These are phyloP conservation scores for Bombus superbus DNA, from an alignment of 1,140 invertebrate genomes.

Conservation along the genomic window DNA sequence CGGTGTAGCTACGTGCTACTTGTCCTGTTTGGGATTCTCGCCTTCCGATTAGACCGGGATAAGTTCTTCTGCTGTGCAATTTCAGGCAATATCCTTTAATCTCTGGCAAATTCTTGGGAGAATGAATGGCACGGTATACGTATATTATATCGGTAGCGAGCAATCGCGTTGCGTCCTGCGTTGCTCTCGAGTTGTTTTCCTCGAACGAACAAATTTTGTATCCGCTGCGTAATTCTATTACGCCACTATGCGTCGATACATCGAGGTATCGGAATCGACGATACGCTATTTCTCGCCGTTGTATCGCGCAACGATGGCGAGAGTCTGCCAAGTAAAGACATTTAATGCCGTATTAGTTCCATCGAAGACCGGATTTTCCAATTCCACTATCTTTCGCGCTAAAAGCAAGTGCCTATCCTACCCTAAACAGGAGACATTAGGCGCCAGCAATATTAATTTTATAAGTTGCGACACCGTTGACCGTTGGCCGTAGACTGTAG, in stretches of 20 bases:
- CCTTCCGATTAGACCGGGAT: conserved; percentile 38
- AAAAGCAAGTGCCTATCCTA: neutral
- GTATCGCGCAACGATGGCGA: too few species aligned
- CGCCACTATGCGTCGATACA: too few species aligned
- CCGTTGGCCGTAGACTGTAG: too few species aligned
- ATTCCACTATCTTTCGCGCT: too few species aligned
- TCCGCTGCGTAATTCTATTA: too few species aligned
- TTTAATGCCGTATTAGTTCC: too few species aligned
- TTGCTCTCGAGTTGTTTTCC: neutral
- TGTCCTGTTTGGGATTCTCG: conserved; percentile 16
- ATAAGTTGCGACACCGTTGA: neutral
- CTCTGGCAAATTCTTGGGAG: neutral
- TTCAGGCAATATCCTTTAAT: conserved; percentile 28
- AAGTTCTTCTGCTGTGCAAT: conserved; percentile 29
- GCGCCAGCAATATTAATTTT: neutral
- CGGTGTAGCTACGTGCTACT: conserved; percentile 1
- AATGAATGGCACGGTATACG: neutral
- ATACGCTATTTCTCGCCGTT: too few species aligned
- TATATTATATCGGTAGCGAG: neutral
- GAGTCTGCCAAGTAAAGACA: too few species aligned
- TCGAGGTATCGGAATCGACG: too few species aligned
- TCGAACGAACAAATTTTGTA: too few species aligned
- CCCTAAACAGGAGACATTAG: neutral
- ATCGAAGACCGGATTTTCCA: too few species aligned
- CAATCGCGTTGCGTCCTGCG: neutral